phyloP scores from a whole-genome alignment of 64 coral and sea anemone species.

The Astreopora myriophthalma region DNA sequence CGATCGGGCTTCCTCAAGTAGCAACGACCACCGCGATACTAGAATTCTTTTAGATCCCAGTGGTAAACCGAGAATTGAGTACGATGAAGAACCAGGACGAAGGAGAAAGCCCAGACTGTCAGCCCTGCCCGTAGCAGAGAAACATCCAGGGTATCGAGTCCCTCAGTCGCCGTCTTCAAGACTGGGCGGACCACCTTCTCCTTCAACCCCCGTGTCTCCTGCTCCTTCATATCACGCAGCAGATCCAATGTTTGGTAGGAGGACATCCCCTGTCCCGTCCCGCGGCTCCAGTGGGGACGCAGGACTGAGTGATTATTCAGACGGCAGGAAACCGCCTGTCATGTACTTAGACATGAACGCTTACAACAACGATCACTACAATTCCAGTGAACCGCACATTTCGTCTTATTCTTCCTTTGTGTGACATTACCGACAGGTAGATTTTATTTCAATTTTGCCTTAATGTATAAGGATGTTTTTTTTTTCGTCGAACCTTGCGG shows the following conservation, averaged over 20 bases:
- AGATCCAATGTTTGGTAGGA: not conserved
- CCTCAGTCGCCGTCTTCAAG: not conserved
- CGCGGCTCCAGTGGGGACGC: not conserved
- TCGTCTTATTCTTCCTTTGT: conserved; percentile 30
- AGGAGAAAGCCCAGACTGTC: conserved; percentile 47
- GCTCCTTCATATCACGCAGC: conserved; percentile 78
- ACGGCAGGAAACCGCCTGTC: not conserved
- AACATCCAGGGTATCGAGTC: not conserved
- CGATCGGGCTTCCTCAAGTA: conserved; percentile 80
- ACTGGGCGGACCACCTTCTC: not conserved
- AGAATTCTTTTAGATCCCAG: not conserved
- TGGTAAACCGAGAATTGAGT: not conserved
- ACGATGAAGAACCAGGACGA: conserved; percentile 42
- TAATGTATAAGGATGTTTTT: not conserved
- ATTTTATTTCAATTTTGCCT: not conserved
- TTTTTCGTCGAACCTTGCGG: no score
- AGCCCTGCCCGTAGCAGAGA: not conserved
- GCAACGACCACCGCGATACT: conserved; percentile 69
- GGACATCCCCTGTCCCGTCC: not conserved
- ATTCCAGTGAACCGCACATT: conserved; percentile 23
- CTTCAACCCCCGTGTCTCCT: conserved; percentile 64
- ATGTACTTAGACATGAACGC: not conserved
- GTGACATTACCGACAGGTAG: not conserved
- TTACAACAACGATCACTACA: not conserved
- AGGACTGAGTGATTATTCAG: not conserved